Evolutionary conservation across 2,113 vertebrate species (phyloP).

Genomic region (Gymnocephalus cernua): DNA sequence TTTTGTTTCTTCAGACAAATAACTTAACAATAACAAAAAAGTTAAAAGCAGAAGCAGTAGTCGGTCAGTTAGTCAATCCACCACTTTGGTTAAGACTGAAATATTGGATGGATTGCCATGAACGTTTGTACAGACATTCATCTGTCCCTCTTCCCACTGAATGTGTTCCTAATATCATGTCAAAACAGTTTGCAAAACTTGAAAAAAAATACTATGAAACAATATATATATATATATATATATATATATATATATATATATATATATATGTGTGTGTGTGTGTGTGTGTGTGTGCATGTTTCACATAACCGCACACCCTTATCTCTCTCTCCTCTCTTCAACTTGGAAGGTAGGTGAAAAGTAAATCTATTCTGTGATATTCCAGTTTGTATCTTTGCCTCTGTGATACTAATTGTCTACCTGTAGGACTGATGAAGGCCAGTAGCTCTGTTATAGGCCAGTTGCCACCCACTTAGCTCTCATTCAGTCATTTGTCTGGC

Average conservation of each 20-base stretch:
- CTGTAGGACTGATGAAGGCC: conserved; percentile 55
- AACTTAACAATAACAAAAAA: background rate
- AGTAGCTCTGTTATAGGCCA: conserved; percentile 40
- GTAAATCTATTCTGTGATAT: background rate
- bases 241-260: too few relatives aligned
- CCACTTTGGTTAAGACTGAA: background rate
- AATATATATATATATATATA: too few relatives aligned
- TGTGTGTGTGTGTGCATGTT: too few relatives aligned
- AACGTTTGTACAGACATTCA: background rate
- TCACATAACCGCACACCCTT: background rate
- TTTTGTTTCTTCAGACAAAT: background rate
- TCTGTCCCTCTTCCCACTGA: background rate
- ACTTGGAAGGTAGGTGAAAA: background rate
- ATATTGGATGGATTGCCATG: background rate
- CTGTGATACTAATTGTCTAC: conserved; percentile 45
- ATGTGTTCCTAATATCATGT: background rate
- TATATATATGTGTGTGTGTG: too few relatives aligned
- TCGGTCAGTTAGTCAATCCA: background rate
- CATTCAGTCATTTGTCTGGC: conserved; percentile 89
- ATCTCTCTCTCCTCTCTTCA: background rate
- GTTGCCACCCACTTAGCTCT: conserved; percentile 83
- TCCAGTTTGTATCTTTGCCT: background rate
- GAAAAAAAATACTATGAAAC: background rate
- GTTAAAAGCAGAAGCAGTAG: background rate
- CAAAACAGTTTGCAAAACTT: background rate